Evolutionary conservation across 2,888 invertebrate genomes (phyloP), one percentile per base, ranked within the genome.

Genomic region (Nomada ferruginata): DNA sequence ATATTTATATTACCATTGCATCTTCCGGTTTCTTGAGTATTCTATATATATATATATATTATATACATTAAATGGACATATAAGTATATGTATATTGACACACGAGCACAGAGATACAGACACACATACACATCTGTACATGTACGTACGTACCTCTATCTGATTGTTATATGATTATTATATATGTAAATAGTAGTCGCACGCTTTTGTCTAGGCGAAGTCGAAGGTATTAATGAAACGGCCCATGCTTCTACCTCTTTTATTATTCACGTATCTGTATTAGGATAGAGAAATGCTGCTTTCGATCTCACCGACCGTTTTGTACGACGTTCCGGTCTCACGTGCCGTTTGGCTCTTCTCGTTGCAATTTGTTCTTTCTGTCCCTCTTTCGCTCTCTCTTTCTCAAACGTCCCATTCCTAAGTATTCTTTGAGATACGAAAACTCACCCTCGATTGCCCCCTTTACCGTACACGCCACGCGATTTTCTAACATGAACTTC

Each of bases 111-210:
- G n/a, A 70, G 18, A 57, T 20, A 50, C 42, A 71, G 29, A 61
- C 42, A 76, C 26, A 65, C 66, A 76, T 68, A 66, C 76, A 47
- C 64, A 61, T 68, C 76, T 79, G 71, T 74, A 87, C 84, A 84
- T 86, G 85, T 84, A 87, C 76, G 84, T 87, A 86, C 85, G 76
- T 83, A 84, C 74, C 71, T 82, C 79, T 86, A 87, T 87, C 84
- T 87, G 84, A 86, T 79, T 87, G 88, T 87, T 87, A 87, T 61
- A 85, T 88, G 72, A 86, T 88, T 86, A 87, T 87, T 83, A 87
- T 87, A 89, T 89, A 91, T 92, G 91, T 92, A 91, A 91, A 92
- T 91, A 92, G 91, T 92, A 92, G 91, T 89, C 90, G 92, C 92
- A 92, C 92, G 92, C 92, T 92, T 90, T 91, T 91, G 91, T 90